Evolutionary conservation across 2,888 invertebrate species (phyloP).

Genomic region (Scrobipalpa costella): DNA sequence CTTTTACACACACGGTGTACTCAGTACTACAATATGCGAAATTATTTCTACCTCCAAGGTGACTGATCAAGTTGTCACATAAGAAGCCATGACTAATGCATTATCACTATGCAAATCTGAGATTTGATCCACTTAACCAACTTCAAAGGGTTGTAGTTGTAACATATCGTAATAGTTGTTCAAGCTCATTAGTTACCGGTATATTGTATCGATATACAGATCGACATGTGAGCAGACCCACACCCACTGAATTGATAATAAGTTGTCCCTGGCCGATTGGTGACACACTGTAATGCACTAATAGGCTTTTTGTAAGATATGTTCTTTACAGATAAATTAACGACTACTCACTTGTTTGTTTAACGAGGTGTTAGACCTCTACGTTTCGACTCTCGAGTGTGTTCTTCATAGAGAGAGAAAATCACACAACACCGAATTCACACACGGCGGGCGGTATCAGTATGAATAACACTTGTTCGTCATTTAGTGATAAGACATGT

Average conservation of each 20-base stretch:
- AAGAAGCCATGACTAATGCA: slow-evolving; percentile 5
- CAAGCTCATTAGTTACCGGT: slow-evolving; percentile 18
- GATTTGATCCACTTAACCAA: slow-evolving; percentile 11
- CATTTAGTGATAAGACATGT: no score
- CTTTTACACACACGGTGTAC: no score
- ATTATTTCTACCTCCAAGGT: background rate
- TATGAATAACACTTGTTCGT: no score
- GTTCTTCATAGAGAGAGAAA: no score
- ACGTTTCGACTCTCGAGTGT: no score
- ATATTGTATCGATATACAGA: slow-evolving; percentile 7
- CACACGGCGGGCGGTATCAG: no score
- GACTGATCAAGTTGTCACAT: slow-evolving; percentile 1
- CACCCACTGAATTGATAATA: slow-evolving; percentile 28
- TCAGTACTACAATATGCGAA: background rate
- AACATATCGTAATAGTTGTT: slow-evolving; percentile 7
- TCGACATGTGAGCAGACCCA: slow-evolving; percentile 17
- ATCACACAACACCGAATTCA: no score
- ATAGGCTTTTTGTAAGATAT: slow-evolving; percentile 18
- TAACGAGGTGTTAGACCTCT: no score
- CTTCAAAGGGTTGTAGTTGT: slow-evolving; percentile 6
- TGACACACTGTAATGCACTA: slow-evolving; percentile 28
- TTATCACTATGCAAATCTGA: slow-evolving; percentile 12
- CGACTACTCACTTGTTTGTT: no score
- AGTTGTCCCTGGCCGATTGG: slow-evolving; percentile 24
- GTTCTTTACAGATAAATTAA: no score